Base-by-base conservation (phyloP, 2,797 vertebrate genomes). In the Enteromius thamalakanensis region DNA sequence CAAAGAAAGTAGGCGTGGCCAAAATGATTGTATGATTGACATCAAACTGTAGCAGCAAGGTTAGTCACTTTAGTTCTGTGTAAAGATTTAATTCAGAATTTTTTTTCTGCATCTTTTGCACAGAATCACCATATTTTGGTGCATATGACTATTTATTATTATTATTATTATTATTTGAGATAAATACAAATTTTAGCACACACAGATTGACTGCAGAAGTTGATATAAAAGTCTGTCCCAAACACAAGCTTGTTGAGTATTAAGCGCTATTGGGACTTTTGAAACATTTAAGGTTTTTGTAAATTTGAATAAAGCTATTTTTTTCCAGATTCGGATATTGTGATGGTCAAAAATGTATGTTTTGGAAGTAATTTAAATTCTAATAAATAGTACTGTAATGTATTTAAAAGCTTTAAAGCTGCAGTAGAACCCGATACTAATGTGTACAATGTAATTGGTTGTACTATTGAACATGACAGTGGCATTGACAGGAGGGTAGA, bases 11-110 rank as follows among this genome's bases (percentile, higher is more conserved):
- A 47, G 76, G 53, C 1, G 1, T 53, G 55, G 32, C 11, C 45
- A 68, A 69, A 8, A 45, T 75, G 76, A 60, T 64, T n/a, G 68
- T 74, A 85, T 71, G 81, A 68, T 72, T 80, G 83, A 70, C 79
- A 82, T 85, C 60, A 84, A 42, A 80, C 47, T 53, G 45, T 79
- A 84, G 62, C 60, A 80, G 69, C 76, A 74, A 62, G 21, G 9
- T 69, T 69, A 74, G 49, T 72, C 8, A 58, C 67, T 37, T 9
- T 51, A 62, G 62, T 11, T 49, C 19, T 74, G 69, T 64, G 58
- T 74, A 26, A 19, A 76, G 9, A 76, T 74, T 65, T 26, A 55
- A 76, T 82, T 26, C 29, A 45, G 64, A 2, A 37, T 32, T 40
- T 23, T 23, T 23, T 34, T 6, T 15, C 55, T 15, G 23, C 15